A percentile compares a stretch with the other conserved stretches of the same genome.
Evolutionary conservation across 2,113 vertebrate genomes (phyloP).

Genomic region (Sphyrna mokarran): DNA sequence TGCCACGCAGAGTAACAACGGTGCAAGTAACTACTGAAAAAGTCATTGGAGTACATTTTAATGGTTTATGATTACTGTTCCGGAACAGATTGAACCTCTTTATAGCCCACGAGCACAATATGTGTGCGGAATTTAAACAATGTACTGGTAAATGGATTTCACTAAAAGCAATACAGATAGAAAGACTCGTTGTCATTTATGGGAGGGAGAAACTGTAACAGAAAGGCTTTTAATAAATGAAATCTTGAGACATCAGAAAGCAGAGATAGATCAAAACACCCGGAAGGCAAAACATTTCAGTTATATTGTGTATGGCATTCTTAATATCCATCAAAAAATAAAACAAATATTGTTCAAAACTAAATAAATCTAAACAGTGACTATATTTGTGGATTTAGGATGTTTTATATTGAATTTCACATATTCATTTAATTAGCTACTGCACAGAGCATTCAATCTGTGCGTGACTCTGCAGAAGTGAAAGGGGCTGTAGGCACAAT

Average conservation of each 20-base stretch:
- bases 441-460: not conserved
- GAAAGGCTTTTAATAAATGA: constrained; percentile 40
- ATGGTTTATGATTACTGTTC: constrained; percentile 82
- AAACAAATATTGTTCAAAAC: not conserved
- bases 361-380: not conserved
- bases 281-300: not conserved
- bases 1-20: constrained; percentile 48
- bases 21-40: constrained; percentile 65
- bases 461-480: not conserved
- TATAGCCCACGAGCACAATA: constrained; percentile 64
- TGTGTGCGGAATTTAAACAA: constrained; percentile 80
- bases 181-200: constrained; percentile 51
- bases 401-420: constrained; percentile 7
- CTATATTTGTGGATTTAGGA: not conserved
- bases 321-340: not conserved
- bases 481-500: not conserved
- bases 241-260: not conserved
- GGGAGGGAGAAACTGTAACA: constrained; percentile 44
- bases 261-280: not conserved
- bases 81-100: constrained; percentile 80
- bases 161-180: constrained; percentile 49
- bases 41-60: constrained; percentile 75
- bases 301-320: not conserved
- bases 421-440: not conserved
- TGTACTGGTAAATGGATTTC: constrained; percentile 61